These are phyloP conservation scores for Tetropium fuscum DNA, from an alignment of 2,888 invertebrate species.

Conservation along the genomic window DNA sequence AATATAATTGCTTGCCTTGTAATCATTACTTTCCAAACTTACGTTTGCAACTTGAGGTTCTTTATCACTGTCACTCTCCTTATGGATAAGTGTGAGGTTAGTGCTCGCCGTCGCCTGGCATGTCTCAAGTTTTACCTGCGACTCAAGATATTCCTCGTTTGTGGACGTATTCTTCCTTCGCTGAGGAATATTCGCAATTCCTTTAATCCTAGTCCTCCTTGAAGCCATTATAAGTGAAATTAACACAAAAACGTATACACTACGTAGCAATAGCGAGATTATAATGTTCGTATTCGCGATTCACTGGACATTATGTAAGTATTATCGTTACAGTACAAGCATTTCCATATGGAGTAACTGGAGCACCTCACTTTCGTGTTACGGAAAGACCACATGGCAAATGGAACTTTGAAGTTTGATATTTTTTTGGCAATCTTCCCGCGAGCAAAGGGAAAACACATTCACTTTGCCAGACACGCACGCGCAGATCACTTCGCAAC, in stretches of 20 bases:
- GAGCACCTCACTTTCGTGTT: constrained; percentile 25
- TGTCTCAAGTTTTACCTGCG: constrained; percentile 17
- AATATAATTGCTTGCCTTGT: not conserved
- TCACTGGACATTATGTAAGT: constrained; percentile 21
- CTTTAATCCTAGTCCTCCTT: constrained; percentile 80
- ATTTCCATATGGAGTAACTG: constrained; percentile 40
- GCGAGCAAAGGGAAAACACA: not conserved
- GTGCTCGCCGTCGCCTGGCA: constrained; percentile 34
- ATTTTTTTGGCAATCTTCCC: constrained; percentile 26
- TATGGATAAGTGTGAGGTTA: constrained; percentile 1
- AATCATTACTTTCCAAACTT: not conserved
- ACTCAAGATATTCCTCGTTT: constrained; percentile 17
- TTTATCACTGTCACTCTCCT: not conserved
- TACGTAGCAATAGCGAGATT: too few species aligned
- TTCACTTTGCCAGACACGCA: too few species aligned
- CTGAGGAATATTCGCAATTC: constrained; percentile 76
- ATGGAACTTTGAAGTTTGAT: not conserved
- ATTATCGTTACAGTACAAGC: constrained; percentile 20
- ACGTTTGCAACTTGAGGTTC: not conserved
- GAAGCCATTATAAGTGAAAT: constrained; percentile 69
- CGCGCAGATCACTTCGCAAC: too few species aligned
- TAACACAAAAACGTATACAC: not conserved
- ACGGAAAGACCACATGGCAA: constrained; percentile 42
- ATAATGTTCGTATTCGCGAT: constrained; percentile 42
- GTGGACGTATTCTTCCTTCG: constrained; percentile 61